Evolutionary conservation across 2,797 vertebrate species (phyloP), one percentile per base, ranked within the genome.

Genomic region (Psittacula derbiana): DNA sequence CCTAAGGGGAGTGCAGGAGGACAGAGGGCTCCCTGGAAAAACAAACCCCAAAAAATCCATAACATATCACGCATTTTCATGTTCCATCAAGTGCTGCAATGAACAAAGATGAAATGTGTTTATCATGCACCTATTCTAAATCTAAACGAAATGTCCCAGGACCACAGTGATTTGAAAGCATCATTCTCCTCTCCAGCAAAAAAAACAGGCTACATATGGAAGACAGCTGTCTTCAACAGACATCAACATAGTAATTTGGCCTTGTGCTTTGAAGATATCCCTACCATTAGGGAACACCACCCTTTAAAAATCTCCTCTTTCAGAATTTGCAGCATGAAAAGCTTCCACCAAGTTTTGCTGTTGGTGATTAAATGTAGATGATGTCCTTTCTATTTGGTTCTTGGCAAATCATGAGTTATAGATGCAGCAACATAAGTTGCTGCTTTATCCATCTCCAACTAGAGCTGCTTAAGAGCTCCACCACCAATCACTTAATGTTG

Each of bases 31-130:
- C 19, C 11, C 52, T 50, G 12, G 17, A 58, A 49, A 76, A 76
- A 23, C 23, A 50, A 73, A 30, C 2, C 1, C 11, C 8, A 31
- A 38, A 46, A 53, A 36, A 4, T 0, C 8, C 16, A 4, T 25
- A 40, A 40, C 3, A 5, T 8, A 49, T 9, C 16, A 38, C 23
- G 8, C 6, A 6, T 90, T 80, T 72, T 49, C 10, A 38, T 44
- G 28, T 82, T 60, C 23, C 43, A 67, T 10, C 10, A 73, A 67
- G 16, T 4, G 4, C 7, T 57, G 27, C 43, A 41, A 46, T 23
- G 58, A 73, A 20, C 7, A 49, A 36, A 9, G 14, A 44, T 16
- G 2, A 65, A 36, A 13, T 60, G 14, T n/a, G 12, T 49, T 69
- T 70, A 49, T 55, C 20, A 6, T 4, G 4, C 16, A 38, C 21